Evolutionary conservation across 2,113 vertebrate species (phyloP).

Genomic region (Synodontis membranacea): DNA sequence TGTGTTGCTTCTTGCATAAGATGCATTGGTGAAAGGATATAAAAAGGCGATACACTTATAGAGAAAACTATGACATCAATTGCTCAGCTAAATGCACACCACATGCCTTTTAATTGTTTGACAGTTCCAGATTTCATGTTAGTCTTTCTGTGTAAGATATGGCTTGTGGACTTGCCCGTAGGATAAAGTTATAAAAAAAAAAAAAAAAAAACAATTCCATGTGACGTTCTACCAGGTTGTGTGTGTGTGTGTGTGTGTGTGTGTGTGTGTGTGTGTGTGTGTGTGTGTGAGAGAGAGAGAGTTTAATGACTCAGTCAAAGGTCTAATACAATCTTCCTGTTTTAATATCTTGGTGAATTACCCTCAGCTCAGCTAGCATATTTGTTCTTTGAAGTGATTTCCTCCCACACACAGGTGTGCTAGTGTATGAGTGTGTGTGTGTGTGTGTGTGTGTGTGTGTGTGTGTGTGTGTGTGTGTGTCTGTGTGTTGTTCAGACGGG

Average conservation of each 20-base stretch:
- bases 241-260: not conserved
- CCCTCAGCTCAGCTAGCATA: not conserved
- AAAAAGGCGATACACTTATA: too few relatives aligned
- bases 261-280: not conserved
- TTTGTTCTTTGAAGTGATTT: conserved; percentile 16
- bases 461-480: not conserved
- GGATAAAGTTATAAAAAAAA: not conserved
- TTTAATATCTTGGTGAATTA: not conserved
- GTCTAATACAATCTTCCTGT: not conserved
- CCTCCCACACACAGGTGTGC: not conserved
- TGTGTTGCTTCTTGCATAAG: not conserved
- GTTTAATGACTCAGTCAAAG: not conserved
- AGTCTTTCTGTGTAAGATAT: too few relatives aligned
- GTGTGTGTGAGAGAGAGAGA: not conserved
- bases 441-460: not conserved
- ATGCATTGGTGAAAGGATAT: too few relatives aligned
- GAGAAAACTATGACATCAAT: too few relatives aligned
- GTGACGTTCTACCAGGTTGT: too few relatives aligned
- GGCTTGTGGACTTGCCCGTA: too few relatives aligned
- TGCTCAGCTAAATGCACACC: not conserved
- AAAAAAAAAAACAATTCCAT: too few relatives aligned
- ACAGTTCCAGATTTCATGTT: too few relatives aligned
- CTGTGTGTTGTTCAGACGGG: not conserved
- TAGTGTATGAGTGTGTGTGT: not conserved
- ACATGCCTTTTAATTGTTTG: not conserved